A percentile compares a stretch with the other conserved stretches of the same genome.
Conservation (phyloP, 2,113 vertebrate species). For the Turnix velox region DNA sequence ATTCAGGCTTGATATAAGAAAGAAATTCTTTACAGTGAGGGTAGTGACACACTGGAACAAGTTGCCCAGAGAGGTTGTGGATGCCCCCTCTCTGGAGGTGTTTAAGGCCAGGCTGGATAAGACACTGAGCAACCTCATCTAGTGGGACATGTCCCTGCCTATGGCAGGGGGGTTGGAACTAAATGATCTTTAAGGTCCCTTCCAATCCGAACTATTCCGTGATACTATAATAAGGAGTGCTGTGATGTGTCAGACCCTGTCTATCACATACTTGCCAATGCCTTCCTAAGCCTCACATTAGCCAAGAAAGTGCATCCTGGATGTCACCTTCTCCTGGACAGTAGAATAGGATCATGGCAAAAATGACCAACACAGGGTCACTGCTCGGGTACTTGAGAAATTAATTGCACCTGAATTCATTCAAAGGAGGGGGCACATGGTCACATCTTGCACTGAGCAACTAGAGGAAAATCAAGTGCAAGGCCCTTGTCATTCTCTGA, state of each 20-base stretch:
- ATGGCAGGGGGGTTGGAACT: too few species aligned
- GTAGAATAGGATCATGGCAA: background rate
- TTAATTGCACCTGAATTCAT: background rate
- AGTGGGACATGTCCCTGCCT: too few species aligned
- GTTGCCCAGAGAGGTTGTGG: too few species aligned
- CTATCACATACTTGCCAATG: background rate
- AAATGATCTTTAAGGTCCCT: too few species aligned
- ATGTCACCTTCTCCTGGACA: background rate
- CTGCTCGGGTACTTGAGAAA: background rate
- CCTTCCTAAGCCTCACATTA: background rate
- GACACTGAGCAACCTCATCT: too few species aligned
- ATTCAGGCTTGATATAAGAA: too few species aligned
- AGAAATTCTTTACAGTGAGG: too few species aligned
- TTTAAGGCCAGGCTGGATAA: too few species aligned
- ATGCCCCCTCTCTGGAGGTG: too few species aligned
- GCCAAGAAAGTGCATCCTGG: background rate
- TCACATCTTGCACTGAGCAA: background rate
- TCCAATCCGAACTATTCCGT: too few species aligned
- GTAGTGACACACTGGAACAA: too few species aligned
- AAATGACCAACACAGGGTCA: background rate
- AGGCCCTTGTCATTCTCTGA: background rate
- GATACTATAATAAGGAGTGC: too few species aligned
- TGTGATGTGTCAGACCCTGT: background rate
- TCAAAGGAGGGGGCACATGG: background rate
- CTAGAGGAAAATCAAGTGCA: background rate